Base-by-base conservation (phyloP, 2,888 invertebrate species). In the Ganaspis brasiliensis region DNA sequence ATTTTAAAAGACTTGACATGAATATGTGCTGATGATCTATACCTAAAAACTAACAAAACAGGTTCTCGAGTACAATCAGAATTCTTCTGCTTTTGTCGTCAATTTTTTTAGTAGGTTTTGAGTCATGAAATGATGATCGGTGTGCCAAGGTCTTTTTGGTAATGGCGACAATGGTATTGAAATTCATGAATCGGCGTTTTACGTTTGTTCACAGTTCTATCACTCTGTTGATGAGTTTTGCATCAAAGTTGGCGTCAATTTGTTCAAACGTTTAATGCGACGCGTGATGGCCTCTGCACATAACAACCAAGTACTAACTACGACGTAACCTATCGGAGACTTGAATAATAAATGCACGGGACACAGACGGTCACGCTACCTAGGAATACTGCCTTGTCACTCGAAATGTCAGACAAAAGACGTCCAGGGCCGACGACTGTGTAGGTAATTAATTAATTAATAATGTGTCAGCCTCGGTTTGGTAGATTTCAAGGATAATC, bases 281-380 rank as follows among this genome's bases (percentile, higher is more conserved):
- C 85, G 82, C 85, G 86, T 87, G 87, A 89, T 82, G 86, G 83
- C 83, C 84, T 76, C 67, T 78, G 75, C 76, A 79, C 84, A 81
- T 79, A 82, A 86, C 82, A 87, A 83, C 85, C 83, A 80, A 88
- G 88, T 86, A 86, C 84, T 85, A 85, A 85, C 84, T 81, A 83
- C 84, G 85, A 84, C 86, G 86, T 85, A 87, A 87, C 87, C 87
- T 88, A 89, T 89, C 84, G 89, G 87, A 86, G 82, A 82, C 74
- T 74, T 91, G 89, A 91, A 91, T 91, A 91, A 91, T 91, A 86
- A 89, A 91, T 89, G 86, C 83, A 76, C 87, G 86, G 85, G 86
- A 87, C 88, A 85, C 83, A 85, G 83, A 81, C 87, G 89, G 89
- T 90, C 90, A 90, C 90, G 89, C 89, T 88, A 89, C 70, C 87